Conservation (phyloP, 2,113 vertebrate species). For the Pterocles burchelli region DNA sequence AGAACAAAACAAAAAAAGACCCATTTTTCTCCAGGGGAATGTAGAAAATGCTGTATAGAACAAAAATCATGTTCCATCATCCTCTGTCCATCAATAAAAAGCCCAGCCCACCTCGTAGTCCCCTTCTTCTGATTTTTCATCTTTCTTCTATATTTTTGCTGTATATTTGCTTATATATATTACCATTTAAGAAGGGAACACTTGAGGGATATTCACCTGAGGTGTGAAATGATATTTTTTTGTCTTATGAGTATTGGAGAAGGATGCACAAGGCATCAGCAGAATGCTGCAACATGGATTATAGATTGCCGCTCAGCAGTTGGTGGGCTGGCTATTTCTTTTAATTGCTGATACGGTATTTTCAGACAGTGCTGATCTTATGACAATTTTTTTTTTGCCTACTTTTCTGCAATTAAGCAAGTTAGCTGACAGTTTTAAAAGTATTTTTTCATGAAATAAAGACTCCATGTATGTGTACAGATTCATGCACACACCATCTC, state of each 20-base stretch:
- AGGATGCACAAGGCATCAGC: slow-evolving; percentile 37
- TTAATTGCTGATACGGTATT: slow-evolving; percentile 53
- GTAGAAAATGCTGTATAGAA: neutral
- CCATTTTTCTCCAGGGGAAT: neutral
- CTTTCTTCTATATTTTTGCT: neutral
- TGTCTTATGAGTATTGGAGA: neutral
- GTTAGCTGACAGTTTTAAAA: neutral
- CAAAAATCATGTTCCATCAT: neutral
- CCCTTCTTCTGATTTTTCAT: neutral
- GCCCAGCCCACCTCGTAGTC: neutral
- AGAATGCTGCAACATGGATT: slow-evolving; percentile 26
- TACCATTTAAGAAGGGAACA: neutral
- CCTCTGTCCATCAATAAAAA: neutral
- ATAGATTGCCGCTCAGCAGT: slow-evolving; percentile 44
- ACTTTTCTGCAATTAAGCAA: slow-evolving; percentile 49
- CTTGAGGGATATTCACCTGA: neutral
- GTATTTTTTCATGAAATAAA: neutral
- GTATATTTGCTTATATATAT: neutral
- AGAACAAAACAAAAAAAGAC: neutral
- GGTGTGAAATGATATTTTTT: neutral
- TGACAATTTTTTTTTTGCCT: slow-evolving; percentile 4
- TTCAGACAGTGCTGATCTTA: slow-evolving; percentile 53
- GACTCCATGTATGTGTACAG: neutral
- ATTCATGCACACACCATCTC: neutral
- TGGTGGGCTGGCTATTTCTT: slow-evolving; percentile 48